Conservation (phyloP, 2,888 invertebrate species). For the Amorpha juglandis region DNA sequence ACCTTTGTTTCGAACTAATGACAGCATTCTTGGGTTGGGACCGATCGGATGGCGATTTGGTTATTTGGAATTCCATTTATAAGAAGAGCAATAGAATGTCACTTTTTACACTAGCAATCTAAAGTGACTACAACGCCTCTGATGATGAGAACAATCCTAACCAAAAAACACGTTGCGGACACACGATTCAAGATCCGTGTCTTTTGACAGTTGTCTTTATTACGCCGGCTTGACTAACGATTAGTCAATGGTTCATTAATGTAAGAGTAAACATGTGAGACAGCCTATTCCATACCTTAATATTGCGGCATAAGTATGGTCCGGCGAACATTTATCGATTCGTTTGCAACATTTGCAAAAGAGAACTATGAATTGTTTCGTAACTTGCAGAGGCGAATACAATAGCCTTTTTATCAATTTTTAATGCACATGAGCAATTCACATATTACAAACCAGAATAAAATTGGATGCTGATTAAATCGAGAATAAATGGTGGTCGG, state of each 20-base stretch:
- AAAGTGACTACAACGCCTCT: neutral
- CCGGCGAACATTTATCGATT: neutral
- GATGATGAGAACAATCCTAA: neutral
- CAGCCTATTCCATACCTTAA: neutral
- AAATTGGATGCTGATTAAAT: constrained; percentile 2
- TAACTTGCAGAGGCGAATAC: neutral
- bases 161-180: neutral
- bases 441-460: constrained; percentile 11
- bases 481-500: constrained; percentile 5
- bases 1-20: constrained; percentile 19
- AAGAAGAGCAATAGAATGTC: neutral
- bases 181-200: neutral
- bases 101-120: neutral
- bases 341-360: neutral
- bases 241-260: neutral
- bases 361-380: neutral
- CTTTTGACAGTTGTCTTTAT: neutral
- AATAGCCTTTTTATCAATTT: neutral
- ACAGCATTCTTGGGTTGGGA: constrained; percentile 5
- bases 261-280: neutral
- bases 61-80: neutral
- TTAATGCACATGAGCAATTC: constrained; percentile 3
- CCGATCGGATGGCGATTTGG: neutral
- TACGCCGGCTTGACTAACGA: neutral
- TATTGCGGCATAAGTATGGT: neutral